Evolutionary conservation across 2,113 vertebrate species (phyloP), one percentile per base, ranked within the genome.

Genomic region (Trematocara stigmaticum): DNA sequence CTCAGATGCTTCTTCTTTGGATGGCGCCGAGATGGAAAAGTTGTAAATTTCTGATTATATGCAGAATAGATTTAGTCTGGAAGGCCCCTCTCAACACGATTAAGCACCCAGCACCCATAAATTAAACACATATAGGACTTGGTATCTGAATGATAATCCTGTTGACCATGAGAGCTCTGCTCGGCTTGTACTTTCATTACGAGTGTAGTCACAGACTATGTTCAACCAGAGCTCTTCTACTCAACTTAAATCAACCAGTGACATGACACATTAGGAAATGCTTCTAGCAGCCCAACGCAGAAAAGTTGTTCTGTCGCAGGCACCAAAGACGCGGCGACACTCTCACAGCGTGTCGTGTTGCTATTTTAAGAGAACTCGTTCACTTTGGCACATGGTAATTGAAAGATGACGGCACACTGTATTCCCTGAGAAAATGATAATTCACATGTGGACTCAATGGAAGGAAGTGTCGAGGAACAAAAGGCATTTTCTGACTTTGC

Each of bases 401-500:
- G 92, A 94, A 92, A 91, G 92, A 92, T 84, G 92, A 90, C 84
- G 92, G 91, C 92, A 88, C 88, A 15, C 89, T 89, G 83, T 38
- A 47, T 84, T 94, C 91, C 85, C 92, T 88, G 87, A 89, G 93
- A 95, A 95, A 94, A 93, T 84, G 84, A 95, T 93, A 82, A 94
- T 95, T 96, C 93, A 84, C 82, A 51, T 79, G 52, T 49, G 91
- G 79, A 56, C 90, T 96, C 93, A 96, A 97, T 96, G 83, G 93
- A 83, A 96, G 96, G 96, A 97, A 96, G 93, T 94, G 88, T 69
- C 18, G 80, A 80, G 80, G 87, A 90, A 96, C 96, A 96, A 96
- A 96, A 92, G 94, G 90, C 95, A 94, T 95, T 96, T 94, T 91
- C 94, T 87, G 89, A 66, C 51, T 84, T 82, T 53, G 83, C 90